phyloP scores from a whole-genome alignment of 2,797 vertebrate species.

The Melanotaenia boesemani region DNA sequence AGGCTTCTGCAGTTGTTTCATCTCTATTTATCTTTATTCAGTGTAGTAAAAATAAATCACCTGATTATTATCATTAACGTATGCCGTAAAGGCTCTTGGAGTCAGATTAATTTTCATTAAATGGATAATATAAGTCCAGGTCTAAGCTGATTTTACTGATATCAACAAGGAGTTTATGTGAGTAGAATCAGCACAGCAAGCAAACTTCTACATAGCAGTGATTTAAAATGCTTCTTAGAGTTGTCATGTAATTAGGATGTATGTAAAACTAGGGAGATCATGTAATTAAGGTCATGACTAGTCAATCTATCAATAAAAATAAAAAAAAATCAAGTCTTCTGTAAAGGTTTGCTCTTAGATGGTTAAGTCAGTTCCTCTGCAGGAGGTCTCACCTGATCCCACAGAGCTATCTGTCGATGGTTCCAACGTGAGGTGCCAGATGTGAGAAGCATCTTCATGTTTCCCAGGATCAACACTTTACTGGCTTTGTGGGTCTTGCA shows the following conservation, averaged over 20 bases:
- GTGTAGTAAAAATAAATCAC: background rate
- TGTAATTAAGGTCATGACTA: background rate
- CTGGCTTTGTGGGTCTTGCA: slow-evolving; percentile 87
- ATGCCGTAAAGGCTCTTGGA: no score
- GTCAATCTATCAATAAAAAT: background rate
- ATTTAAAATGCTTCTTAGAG: no score
- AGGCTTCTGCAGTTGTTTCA: background rate
- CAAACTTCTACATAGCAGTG: no score
- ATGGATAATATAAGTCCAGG: no score
- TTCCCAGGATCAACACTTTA: slow-evolving; percentile 92
- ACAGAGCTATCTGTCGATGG: slow-evolving; percentile 85
- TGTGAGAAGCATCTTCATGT: slow-evolving; percentile 88
- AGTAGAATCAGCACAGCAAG: no score
- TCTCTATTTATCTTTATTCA: background rate
- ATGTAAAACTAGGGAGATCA: no score
- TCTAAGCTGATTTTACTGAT: no score
- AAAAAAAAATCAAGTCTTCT: background rate
- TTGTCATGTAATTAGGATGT: no score
- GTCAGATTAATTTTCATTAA: no score
- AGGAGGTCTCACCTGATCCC: slow-evolving; percentile 73
- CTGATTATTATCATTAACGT: background rate
- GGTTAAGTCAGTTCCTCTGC: no score
- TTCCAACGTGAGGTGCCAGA: slow-evolving; percentile 91
- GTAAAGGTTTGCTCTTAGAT: background rate
- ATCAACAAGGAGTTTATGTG: no score